A percentile compares a stretch with the other conserved stretches of the same genome.
phyloP scores from a whole-genome alignment of 2,888 invertebrate genomes.

The Coelinius sp. region DNA sequence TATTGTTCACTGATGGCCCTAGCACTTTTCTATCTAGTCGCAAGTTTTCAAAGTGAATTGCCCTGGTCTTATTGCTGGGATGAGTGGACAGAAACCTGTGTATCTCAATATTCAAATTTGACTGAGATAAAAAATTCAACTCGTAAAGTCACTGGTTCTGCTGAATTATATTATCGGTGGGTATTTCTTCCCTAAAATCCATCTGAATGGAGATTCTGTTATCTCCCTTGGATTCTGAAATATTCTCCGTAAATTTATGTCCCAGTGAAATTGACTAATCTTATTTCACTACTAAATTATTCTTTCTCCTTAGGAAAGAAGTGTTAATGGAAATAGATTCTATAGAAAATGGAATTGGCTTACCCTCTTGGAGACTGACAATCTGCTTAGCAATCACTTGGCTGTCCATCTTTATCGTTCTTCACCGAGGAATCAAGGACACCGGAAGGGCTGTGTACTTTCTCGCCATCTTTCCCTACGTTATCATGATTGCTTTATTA shows the following conservation, averaged over 20 bases:
- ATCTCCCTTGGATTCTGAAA: no score
- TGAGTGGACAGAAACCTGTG: slow-evolving; percentile 62
- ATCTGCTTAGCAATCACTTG: slow-evolving; percentile 73
- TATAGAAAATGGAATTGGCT: slow-evolving; percentile 74
- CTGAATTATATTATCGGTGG: slow-evolving; percentile 61
- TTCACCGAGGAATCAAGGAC: slow-evolving; percentile 74
- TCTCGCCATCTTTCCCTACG: slow-evolving; percentile 79
- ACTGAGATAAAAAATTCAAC: background rate
- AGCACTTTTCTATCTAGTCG: slow-evolving; percentile 70
- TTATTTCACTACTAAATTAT: slow-evolving; percentile 32
- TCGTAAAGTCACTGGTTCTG: slow-evolving; percentile 50
- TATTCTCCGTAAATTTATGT: no score
- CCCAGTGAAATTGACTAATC: no score
- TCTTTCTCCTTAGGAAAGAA: slow-evolving; percentile 68
- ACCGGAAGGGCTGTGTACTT: slow-evolving; percentile 80
- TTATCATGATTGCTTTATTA: slow-evolving; percentile 75
- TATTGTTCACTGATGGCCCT: slow-evolving; percentile 72
- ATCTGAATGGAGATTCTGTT: background rate
- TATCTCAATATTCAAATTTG: slow-evolving; percentile 45
- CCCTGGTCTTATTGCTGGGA: slow-evolving; percentile 71
- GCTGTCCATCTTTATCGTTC: slow-evolving; percentile 73
- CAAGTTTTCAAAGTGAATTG: slow-evolving; percentile 69
- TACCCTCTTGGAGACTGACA: slow-evolving; percentile 73
- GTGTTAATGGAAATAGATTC: slow-evolving; percentile 72
- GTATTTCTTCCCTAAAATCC: slow-evolving; percentile 3